These are phyloP conservation scores for Halocynthia aurantium DNA, from an alignment of 23 tunicate genomes.

Conservation along the genomic window DNA sequence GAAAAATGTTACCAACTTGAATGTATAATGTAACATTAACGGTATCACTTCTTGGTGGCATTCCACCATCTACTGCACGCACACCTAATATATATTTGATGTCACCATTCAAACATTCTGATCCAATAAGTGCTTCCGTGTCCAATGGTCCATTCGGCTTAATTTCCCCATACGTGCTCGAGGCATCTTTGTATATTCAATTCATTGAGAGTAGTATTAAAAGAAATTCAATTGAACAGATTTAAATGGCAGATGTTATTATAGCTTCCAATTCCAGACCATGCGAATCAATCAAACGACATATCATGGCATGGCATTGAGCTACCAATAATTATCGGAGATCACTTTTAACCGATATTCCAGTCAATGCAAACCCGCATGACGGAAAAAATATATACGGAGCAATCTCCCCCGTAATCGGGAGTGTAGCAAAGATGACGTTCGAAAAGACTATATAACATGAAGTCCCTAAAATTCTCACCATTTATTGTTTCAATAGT, in stretches of 20 bases:
- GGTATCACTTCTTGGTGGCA: slow-evolving; percentile 17
- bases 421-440: not conserved
- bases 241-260: too few species aligned
- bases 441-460: not conserved
- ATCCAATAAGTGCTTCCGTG: slow-evolving; percentile 30
- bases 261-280: too few species aligned
- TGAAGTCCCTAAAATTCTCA: not conserved
- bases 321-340: too few species aligned
- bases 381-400: not conserved
- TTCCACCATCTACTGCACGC: slow-evolving; percentile 41
- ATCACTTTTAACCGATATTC: too few species aligned
- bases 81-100: slow-evolving; percentile 25
- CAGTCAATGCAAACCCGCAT: not conserved
- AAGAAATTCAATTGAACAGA: not conserved
- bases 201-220: not conserved
- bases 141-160: slow-evolving; percentile 28
- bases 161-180: not conserved
- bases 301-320: too few species aligned
- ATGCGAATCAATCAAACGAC: too few species aligned
- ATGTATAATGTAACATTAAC: slow-evolving; percentile 19
- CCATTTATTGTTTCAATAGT: not conserved
- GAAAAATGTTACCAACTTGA: slow-evolving; percentile 21
- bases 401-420: not conserved
- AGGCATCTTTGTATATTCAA: not conserved
- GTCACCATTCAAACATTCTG: slow-evolving; percentile 30